Percentiles rank a stretch among this genome's conserved stretches.
Evolutionary conservation across 2,888 invertebrate genomes (phyloP).

Genomic region (Drosophila phalerata): DNA sequence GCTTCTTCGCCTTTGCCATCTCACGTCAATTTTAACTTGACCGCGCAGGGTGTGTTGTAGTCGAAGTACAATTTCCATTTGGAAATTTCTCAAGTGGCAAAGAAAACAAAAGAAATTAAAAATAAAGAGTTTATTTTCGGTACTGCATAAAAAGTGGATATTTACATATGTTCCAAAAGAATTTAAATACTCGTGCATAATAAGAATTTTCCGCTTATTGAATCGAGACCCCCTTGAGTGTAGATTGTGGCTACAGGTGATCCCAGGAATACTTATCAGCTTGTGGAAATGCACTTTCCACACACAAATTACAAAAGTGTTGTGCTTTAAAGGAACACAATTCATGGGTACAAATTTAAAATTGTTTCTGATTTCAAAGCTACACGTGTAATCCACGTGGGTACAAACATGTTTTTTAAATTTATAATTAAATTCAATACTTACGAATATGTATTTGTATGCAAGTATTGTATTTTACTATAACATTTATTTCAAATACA

Average conservation of each 20-base stretch:
- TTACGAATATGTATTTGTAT: not conserved
- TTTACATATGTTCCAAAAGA: slow-evolving; percentile 18
- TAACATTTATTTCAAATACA: not conserved
- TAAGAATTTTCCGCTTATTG: not conserved
- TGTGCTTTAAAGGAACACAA: slow-evolving; percentile 8
- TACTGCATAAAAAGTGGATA: slow-evolving; percentile 34
- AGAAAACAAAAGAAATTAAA: slow-evolving; percentile 24
- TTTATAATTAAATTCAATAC: slow-evolving; percentile 1
- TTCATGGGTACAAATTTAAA: slow-evolving; percentile 17
- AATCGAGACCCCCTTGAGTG: slow-evolving; percentile 8
- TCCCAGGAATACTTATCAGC: slow-evolving; percentile 23
- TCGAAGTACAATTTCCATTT: slow-evolving; percentile 12
- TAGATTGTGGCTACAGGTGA: slow-evolving; percentile 1
- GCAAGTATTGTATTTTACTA: not conserved
- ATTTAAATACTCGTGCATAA: not conserved
- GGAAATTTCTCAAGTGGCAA: slow-evolving; percentile 37
- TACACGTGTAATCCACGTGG: slow-evolving; percentile 4
- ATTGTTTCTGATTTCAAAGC: not conserved
- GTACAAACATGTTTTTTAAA: not conserved
- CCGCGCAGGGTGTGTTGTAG: slow-evolving; percentile 26
- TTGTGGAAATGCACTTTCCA: slow-evolving; percentile 24
- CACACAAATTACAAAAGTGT: slow-evolving; percentile 20
- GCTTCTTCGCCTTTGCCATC: slow-evolving; percentile 25
- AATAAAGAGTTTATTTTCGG: slow-evolving; percentile 44
- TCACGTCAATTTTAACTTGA: slow-evolving; percentile 5